Percentiles rank a stretch among this genome's conserved stretches.
Conservation (phyloP, 2,888 invertebrate species). For the Trissolcus japonicus region DNA sequence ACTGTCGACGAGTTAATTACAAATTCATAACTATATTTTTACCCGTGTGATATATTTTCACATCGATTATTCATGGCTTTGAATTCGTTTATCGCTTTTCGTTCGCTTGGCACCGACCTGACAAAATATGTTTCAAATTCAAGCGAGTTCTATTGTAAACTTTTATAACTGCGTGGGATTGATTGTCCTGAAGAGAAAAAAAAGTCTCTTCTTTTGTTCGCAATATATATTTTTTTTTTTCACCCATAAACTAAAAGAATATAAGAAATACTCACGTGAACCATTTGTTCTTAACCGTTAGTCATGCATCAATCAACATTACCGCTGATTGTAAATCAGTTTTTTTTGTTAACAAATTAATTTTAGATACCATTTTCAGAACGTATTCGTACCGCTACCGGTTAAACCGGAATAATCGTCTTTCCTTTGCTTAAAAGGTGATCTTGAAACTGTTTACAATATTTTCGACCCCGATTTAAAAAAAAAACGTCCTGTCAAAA, state of each 20-base stretch:
- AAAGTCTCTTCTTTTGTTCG: neutral
- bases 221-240: conserved; percentile 2
- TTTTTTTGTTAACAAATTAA: neutral
- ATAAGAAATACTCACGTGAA: conserved; percentile 14
- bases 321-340: conserved; percentile 15
- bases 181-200: neutral
- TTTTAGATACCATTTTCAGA: too few relatives aligned
- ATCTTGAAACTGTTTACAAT: too few relatives aligned
- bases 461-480: too few relatives aligned
- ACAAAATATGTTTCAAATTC: neutral
- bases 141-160: too few relatives aligned
- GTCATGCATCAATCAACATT: conserved; percentile 22
- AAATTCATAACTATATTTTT: too few relatives aligned
- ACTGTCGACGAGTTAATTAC: too few relatives aligned
- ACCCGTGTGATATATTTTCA: neutral
- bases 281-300: conserved; percentile 29
- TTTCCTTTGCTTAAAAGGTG: too few relatives aligned
- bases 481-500: too few relatives aligned
- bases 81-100: conserved; percentile 2
- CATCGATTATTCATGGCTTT: conserved; percentile 1
- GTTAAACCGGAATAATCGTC: too few relatives aligned
- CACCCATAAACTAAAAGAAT: neutral
- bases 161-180: neutral
- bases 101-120: neutral
- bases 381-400: too few relatives aligned